A percentile compares a stretch with the other conserved stretches of the same genome.
Conservation (phyloP, 2,888 invertebrate genomes). For the Noctua fimbriata region DNA sequence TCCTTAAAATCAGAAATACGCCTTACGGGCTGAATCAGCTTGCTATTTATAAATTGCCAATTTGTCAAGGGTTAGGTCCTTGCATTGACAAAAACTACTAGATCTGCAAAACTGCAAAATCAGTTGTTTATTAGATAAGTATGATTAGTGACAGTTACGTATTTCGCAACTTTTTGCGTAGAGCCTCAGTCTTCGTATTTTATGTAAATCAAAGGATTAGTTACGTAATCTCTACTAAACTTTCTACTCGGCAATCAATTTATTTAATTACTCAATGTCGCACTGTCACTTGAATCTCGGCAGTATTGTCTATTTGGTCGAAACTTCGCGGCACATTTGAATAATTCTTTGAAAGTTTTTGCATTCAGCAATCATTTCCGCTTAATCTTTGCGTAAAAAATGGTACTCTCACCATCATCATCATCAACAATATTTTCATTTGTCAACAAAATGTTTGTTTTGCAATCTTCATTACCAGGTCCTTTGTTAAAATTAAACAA, state of each 20-base stretch:
- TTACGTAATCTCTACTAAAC: constrained; percentile 36
- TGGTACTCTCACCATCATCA: constrained; percentile 51
- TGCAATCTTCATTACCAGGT: constrained; percentile 32
- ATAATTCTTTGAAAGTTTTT: constrained; percentile 58
- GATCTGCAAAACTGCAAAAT: background rate
- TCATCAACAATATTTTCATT: constrained; percentile 40
- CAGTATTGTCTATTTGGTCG: constrained; percentile 40
- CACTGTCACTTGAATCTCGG: constrained; percentile 39
- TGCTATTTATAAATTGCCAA: background rate
- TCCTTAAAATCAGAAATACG: too few relatives aligned
- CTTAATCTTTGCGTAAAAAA: constrained; percentile 35
- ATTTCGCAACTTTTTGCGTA: constrained; percentile 21
- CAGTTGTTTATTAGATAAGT: background rate
- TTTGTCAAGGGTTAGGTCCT: background rate
- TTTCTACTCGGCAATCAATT: constrained; percentile 57
- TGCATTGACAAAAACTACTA: background rate
- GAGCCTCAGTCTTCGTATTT: constrained; percentile 14
- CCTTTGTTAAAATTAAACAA: constrained; percentile 41
- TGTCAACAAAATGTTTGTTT: constrained; percentile 44
- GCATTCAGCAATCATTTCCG: constrained; percentile 38
- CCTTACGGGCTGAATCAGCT: background rate
- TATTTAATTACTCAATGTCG: constrained; percentile 54
- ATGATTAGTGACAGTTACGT: constrained; percentile 22
- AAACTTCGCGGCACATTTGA: constrained; percentile 47
- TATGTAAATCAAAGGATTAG: constrained; percentile 41